These are phyloP conservation scores for Trilocha varians DNA, from an alignment of 2,888 invertebrate species.

Conservation along the genomic window DNA sequence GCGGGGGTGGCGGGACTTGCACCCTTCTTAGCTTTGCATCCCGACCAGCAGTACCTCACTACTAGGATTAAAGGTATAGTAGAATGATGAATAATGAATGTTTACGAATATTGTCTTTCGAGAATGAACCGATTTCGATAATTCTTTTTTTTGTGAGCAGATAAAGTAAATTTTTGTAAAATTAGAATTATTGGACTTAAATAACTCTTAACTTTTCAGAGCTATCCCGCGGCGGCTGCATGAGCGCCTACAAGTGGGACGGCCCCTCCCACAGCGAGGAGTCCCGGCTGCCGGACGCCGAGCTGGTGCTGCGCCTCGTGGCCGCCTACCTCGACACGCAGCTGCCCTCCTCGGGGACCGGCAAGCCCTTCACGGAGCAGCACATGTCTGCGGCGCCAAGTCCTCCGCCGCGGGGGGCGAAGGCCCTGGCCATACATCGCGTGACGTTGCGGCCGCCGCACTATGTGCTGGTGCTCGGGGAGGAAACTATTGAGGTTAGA, in stretches of 20 bases:
- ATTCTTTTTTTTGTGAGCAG: too few relatives aligned
- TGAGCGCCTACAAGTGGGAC: conserved; percentile 92
- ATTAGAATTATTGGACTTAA: background rate
- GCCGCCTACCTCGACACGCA: conserved; percentile 91
- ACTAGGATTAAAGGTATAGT: conserved; percentile 81
- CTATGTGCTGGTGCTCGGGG: conserved; percentile 78
- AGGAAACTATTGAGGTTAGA: conserved; percentile 14
- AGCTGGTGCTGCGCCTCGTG: conserved; percentile 88
- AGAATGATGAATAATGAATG: too few relatives aligned
- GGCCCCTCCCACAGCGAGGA: conserved; percentile 86
- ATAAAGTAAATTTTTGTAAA: background rate
- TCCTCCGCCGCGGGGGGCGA: conserved; percentile 74
- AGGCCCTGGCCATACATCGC: conserved; percentile 76
- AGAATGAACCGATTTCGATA: too few relatives aligned
- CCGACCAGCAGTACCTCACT: conserved; percentile 90
- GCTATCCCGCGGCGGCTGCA: conserved; percentile 86
- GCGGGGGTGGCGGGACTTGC: conserved; percentile 67
- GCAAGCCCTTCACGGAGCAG: conserved; percentile 22
- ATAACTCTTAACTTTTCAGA: conserved; percentile 44
- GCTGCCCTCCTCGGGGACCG: conserved; percentile 68
- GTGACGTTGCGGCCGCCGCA: conserved; percentile 75
- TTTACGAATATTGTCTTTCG: too few relatives aligned
- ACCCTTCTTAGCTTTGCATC: conserved; percentile 84
- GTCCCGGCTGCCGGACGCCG: conserved; percentile 89
- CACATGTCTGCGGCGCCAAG: conserved; percentile 14